Conservation (phyloP, 2,888 invertebrate genomes). For the Sinotaia quadrata region DNA sequence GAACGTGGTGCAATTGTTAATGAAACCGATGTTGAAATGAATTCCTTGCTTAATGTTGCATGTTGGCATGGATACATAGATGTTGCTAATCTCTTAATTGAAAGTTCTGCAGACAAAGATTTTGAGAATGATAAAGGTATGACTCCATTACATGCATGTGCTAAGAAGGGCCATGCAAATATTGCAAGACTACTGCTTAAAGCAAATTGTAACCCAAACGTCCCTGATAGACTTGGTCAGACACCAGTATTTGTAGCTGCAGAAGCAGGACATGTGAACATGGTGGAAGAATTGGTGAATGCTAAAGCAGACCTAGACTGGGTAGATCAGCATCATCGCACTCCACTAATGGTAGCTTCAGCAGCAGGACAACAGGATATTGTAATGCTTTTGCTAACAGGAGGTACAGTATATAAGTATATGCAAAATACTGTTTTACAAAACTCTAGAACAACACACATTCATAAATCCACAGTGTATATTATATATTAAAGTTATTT, state of each 20-base stretch:
- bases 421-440: too few species aligned
- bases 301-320: constrained; percentile 60
- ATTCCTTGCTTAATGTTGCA: constrained; percentile 64
- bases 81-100: constrained; percentile 57
- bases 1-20: constrained; percentile 63
- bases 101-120: constrained; percentile 60
- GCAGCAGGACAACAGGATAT: constrained; percentile 52
- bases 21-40: constrained; percentile 60
- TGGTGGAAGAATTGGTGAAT: constrained; percentile 58
- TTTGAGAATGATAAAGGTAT: constrained; percentile 58
- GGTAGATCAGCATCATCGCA: constrained; percentile 52
- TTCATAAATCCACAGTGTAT: constrained; percentile 52
- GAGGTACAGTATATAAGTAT: constrained; percentile 15
- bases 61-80: constrained; percentile 55
- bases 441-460: constrained; percentile 50
- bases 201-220: constrained; percentile 51
- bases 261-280: constrained; percentile 44
- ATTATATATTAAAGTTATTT: too few species aligned
- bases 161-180: constrained; percentile 48
- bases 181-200: constrained; percentile 48
- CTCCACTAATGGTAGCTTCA: constrained; percentile 58
- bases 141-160: constrained; percentile 64
- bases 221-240: constrained; percentile 50
- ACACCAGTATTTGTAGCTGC: constrained; percentile 44
- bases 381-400: constrained; percentile 44